Conservation (phyloP, 2,113 vertebrate genomes). For the Cyphomyrus plagiostoma region DNA sequence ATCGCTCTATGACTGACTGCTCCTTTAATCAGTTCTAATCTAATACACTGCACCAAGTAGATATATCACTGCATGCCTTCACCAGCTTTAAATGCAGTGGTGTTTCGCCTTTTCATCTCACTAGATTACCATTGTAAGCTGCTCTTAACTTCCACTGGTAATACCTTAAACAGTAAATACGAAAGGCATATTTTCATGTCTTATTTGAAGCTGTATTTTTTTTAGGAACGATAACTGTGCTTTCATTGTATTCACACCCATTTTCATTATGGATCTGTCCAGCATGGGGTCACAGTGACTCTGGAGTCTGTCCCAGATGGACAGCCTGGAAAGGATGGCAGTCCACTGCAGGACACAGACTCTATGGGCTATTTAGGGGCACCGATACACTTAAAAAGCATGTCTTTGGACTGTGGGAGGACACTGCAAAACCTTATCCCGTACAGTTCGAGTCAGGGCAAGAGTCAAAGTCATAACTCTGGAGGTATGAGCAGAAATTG, state of each 20-base stretch:
- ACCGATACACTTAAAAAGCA: neutral
- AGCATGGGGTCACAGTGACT: neutral
- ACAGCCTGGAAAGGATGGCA: neutral
- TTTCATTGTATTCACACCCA: neutral
- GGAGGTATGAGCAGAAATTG: neutral
- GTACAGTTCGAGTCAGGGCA: neutral
- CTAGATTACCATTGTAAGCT: neutral
- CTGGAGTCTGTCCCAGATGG: neutral
- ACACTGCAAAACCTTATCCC: neutral
- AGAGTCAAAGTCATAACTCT: neutral
- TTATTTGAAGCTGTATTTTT: neutral
- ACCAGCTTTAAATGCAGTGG: neutral
- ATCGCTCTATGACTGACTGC: neutral
- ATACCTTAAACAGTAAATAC: neutral
- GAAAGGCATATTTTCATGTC: neutral
- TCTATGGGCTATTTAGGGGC: neutral
- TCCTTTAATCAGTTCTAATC: slow-evolving; percentile 5
- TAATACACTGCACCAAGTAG: neutral
- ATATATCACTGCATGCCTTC: neutral
- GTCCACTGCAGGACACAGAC: neutral
- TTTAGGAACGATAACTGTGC: neutral
- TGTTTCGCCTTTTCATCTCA: neutral
- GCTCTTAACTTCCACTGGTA: neutral
- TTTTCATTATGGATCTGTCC: neutral
- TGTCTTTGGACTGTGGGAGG: neutral